Evolutionary conservation across 2,888 invertebrate species (phyloP).

Genomic region (Cantharis rustica): DNA sequence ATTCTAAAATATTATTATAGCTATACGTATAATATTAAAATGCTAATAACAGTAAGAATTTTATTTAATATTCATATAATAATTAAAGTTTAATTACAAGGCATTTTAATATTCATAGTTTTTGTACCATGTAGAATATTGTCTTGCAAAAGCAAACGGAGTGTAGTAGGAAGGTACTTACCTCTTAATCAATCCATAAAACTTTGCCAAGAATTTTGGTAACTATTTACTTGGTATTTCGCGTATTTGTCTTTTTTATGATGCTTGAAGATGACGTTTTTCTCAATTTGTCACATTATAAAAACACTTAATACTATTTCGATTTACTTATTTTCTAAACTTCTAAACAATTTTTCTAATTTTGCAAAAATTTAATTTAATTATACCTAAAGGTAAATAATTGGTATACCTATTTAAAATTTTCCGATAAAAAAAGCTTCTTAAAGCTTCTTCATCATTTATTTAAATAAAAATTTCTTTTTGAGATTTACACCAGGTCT

Average conservation of each 20-base stretch:
- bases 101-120: neutral
- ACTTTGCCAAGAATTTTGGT: neutral
- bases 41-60: neutral
- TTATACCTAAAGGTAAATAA: neutral
- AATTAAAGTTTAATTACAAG: neutral
- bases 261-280: neutral
- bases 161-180: neutral
- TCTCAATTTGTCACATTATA: neutral
- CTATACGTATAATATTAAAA: neutral
- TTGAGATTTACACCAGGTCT: no score
- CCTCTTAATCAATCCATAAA: neutral
- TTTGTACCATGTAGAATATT: neutral
- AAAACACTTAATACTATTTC: neutral
- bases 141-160: neutral
- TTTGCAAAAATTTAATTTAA: neutral
- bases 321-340: neutral
- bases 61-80: neutral
- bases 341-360: neutral
- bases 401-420: no score
- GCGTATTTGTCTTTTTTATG: neutral
- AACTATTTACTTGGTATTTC: neutral
- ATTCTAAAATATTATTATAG: neutral
- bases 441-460: no score
- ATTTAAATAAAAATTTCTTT: no score
- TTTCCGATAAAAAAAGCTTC: no score